Base-by-base conservation (phyloP, 2,113 vertebrate genomes). In the Campylomormyrus numenius region DNA sequence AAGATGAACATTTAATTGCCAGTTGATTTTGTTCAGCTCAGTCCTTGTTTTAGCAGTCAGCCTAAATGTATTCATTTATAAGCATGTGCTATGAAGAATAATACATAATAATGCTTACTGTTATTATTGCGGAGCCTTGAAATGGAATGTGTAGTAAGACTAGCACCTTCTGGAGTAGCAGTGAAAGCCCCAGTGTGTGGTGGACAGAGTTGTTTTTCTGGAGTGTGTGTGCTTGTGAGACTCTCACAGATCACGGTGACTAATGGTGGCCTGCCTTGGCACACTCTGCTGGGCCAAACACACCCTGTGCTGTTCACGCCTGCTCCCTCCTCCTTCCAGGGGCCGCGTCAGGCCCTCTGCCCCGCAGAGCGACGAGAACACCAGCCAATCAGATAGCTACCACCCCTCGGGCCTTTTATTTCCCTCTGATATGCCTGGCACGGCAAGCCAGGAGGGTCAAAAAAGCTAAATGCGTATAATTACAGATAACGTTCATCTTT, bases 211-310 rank as follows among this genome's bases (percentile, higher is more conserved):
- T 85, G 83, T 85, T 85, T 85, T 48, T 85, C 17, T 10, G 15
- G 39, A 48, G n/a, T 39, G 50, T 21, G 50, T 56, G n/a, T 19
- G 6, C 27, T 11, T n/a, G n/a, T 77, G 88, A 49, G 46, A 49
- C 88, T 89, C 45, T 74, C 62, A 31, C 62, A 77, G 88, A 89
- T 66, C n/a, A 80, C 45, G 15, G 49, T 89, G 70, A 83, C 88
- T 89, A 84, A 84, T 53, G 70, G 17, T 10, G 45, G 62, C 74
- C 49, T n/a, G 77, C 49, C 48, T 21, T 39, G 74, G 49, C 50
- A 84, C 74, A 53, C 88, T 19, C 70, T 49, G 88, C 58, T 13
- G 42, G 45, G 58, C 46, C 19, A 48, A 66, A 88, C 45, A 39
- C 45, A 27, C 88, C 66, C 88, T 84, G 49, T 89, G 74, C 49